Percentiles rank a stretch among this genome's conserved stretches.
Evolutionary conservation across 1,140 invertebrate species (phyloP).

Genomic region (Maconellicoccus hirsutus): DNA sequence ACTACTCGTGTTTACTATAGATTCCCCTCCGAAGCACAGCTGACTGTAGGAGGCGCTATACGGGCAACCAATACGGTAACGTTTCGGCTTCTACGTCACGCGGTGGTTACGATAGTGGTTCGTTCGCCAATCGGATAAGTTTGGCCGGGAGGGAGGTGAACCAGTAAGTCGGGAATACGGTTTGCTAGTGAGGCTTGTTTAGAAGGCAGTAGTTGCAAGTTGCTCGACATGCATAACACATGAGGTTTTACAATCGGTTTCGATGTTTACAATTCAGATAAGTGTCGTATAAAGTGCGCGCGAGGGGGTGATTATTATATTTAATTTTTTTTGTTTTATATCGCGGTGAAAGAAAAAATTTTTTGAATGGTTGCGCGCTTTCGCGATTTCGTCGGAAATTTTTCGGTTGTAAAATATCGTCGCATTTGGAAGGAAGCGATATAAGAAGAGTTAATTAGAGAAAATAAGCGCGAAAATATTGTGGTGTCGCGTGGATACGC

Average conservation of each 20-base stretch:
- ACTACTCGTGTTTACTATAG: conserved; percentile 37
- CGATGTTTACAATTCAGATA: conserved; percentile 30
- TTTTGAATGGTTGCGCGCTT: too few species aligned
- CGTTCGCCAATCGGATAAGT: conserved; percentile 11
- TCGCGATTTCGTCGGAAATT: too few species aligned
- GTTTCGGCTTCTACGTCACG: neutral
- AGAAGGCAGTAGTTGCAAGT: conserved; percentile 36
- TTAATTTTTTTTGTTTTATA: neutral
- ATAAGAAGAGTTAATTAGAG: too few species aligned
- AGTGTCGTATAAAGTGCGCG: conserved; percentile 23
- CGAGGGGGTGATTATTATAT: neutral
- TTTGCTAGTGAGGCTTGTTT: conserved; percentile 30
- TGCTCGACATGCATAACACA: conserved; percentile 46
- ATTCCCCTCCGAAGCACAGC: conserved; percentile 25
- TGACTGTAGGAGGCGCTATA: conserved; percentile 23
- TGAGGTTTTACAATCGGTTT: conserved; percentile 35
- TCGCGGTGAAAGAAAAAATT: too few species aligned
- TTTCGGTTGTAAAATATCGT: too few species aligned
- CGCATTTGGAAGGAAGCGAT: too few species aligned
- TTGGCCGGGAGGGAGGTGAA: conserved; percentile 23
- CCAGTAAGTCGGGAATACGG: neutral
- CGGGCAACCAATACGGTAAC: neutral
- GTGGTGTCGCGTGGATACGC: neutral
- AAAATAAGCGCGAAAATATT: neutral
- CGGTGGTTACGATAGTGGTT: neutral